Percentiles rank a stretch among this genome's conserved stretches.
phyloP scores from a whole-genome alignment of 2,888 invertebrate species.

The Hirtodrosophila histrioides region DNA sequence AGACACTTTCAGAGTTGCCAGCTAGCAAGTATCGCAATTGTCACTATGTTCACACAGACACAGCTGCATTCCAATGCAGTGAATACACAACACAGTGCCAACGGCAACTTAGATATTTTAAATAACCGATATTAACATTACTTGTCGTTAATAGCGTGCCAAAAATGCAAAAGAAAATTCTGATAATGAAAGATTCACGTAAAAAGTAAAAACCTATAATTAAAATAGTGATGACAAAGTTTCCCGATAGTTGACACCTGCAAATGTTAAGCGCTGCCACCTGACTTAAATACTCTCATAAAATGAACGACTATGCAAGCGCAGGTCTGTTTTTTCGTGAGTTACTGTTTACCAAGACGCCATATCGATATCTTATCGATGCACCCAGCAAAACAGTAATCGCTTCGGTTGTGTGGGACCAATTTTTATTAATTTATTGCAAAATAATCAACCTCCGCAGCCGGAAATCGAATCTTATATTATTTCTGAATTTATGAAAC shows the following conservation, averaged over 20 bases:
- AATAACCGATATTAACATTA: background rate
- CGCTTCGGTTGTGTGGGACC: no score
- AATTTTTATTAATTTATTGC: no score
- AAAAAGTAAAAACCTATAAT: conserved; percentile 15
- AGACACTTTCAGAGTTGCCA: conserved; percentile 45
- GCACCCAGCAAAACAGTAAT: no score
- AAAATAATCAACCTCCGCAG: no score
- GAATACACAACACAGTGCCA: conserved; percentile 1
- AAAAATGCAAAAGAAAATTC: background rate
- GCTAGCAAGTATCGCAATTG: conserved; percentile 33
- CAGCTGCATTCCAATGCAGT: conserved; percentile 53
- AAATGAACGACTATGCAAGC: background rate
- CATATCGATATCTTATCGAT: no score
- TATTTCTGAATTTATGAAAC: no score
- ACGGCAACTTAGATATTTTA: background rate
- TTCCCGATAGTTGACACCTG: conserved; percentile 41
- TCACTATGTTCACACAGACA: conserved; percentile 16
- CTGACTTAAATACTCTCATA: background rate
- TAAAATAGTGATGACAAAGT: conserved; percentile 24
- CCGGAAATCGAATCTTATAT: no score
- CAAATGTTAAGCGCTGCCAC: conserved; percentile 20
- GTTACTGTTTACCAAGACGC: no score
- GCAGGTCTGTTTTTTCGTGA: no score
- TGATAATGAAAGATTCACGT: conserved; percentile 8
- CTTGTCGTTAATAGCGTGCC: background rate